These are phyloP conservation scores for Arrhamphus sclerolepis DNA, from an alignment of 2,797 vertebrate species.

Conservation along the genomic window DNA sequence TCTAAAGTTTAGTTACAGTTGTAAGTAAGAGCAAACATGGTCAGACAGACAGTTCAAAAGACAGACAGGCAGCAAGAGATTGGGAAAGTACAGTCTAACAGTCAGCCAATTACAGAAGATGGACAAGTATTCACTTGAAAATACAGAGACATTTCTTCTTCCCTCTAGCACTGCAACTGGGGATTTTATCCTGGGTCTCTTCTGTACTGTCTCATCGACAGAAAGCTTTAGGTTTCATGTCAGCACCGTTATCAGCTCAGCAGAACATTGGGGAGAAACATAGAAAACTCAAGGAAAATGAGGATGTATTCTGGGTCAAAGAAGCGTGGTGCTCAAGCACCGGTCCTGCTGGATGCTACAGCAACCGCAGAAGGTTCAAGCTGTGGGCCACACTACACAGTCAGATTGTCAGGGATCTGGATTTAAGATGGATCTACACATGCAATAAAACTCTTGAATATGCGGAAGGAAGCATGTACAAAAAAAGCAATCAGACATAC, in stretches of 20 bases:
- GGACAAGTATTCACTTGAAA: conserved; percentile 44
- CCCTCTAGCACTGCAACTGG: conserved; percentile 13
- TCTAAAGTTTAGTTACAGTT: conserved; percentile 5
- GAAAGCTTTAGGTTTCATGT: conserved; percentile 46
- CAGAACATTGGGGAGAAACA: conserved; percentile 38
- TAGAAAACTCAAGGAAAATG: conserved; percentile 28
- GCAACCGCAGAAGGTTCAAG: conserved; percentile 12
- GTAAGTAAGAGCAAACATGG: conserved; percentile 1
- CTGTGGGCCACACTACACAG: conserved; percentile 26
- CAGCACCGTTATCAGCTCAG: conserved; percentile 42
- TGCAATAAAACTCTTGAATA: neutral
- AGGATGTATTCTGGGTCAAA: conserved; percentile 53
- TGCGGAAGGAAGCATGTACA: too few relatives aligned
- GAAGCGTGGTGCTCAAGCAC: conserved; percentile 52
- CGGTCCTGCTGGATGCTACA: conserved; percentile 28
- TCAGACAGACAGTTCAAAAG: conserved; percentile 16
- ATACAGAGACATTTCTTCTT: conserved; percentile 22
- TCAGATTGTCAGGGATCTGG: conserved; percentile 3
- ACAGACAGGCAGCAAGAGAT: conserved; percentile 19
- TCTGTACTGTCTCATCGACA: conserved; percentile 28
- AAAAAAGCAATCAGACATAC: neutral
- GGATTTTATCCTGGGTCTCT: conserved; percentile 36
- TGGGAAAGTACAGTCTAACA: conserved; percentile 25
- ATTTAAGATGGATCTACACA: neutral
- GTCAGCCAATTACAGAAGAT: conserved; percentile 39